Percentiles rank a stretch among this genome's conserved stretches.
phyloP scores from a whole-genome alignment of 2,888 invertebrate species.

The Lypha dubia region DNA sequence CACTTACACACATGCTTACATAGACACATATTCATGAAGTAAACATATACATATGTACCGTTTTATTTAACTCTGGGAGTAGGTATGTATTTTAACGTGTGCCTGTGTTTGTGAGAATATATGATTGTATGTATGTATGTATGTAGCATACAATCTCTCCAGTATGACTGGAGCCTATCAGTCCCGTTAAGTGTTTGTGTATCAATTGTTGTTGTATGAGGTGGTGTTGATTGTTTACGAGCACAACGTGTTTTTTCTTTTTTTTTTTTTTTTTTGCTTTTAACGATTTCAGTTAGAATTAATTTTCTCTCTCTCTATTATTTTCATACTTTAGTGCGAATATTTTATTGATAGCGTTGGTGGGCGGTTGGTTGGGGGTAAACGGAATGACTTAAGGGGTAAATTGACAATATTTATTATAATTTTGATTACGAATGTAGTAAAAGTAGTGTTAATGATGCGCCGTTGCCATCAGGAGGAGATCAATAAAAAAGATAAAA shows the following conservation, averaged over 20 bases:
- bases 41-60: no score
- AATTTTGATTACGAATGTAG: slow-evolving; percentile 14
- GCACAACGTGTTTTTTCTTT: no score
- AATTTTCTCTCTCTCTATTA: slow-evolving; percentile 9
- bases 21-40: not conserved
- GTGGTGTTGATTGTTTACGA: slow-evolving; percentile 42
- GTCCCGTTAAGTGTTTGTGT: slow-evolving; percentile 48
- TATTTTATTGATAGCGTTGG: not conserved
- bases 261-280: no score
- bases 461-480: slow-evolving; percentile 10
- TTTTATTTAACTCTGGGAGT: no score
- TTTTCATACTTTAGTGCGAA: not conserved
- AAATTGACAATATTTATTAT: slow-evolving; percentile 37
- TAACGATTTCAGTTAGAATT: slow-evolving; percentile 48
- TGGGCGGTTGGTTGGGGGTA: no score
- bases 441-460: slow-evolving; percentile 31
- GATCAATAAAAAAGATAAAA: slow-evolving; percentile 45
- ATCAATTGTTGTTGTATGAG: slow-evolving; percentile 55
- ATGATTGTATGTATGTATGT: not conserved
- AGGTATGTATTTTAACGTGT: not conserved
- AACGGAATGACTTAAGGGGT: slow-evolving; percentile 23
- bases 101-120: not conserved
- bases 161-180: slow-evolving; percentile 57
- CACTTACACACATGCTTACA: not conserved
- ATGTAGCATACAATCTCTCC: slow-evolving; percentile 19